Percentiles rank a stretch among this genome's conserved stretches.
phyloP scores from a whole-genome alignment of 2,888 invertebrate genomes.

The Hypomecis atomaria region DNA sequence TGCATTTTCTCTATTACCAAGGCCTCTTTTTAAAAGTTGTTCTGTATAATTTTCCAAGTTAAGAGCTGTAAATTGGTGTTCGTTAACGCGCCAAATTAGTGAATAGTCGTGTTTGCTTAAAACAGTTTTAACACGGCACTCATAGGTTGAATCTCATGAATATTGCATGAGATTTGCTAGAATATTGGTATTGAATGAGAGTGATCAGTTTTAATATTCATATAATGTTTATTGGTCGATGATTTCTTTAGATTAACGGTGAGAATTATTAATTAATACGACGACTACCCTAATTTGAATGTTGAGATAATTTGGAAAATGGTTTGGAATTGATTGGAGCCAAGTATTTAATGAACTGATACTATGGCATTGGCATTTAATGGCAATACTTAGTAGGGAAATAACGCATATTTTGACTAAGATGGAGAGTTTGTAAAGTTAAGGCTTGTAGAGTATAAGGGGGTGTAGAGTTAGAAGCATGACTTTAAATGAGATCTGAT shows the following conservation, averaged over 20 bases:
- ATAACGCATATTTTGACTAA: too few relatives aligned
- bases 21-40: conserved; percentile 54
- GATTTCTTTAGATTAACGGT: too few relatives aligned
- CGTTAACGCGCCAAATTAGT: conserved; percentile 38
- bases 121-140: conserved; percentile 23
- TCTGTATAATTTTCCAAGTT: conserved; percentile 58
- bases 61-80: conserved; percentile 54
- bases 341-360: too few relatives aligned
- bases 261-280: neutral
- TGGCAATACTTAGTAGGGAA: too few relatives aligned
- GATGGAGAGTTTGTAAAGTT: too few relatives aligned
- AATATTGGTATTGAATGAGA: conserved; percentile 5
- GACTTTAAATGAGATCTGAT: too few relatives aligned
- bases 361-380: too few relatives aligned
- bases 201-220: neutral
- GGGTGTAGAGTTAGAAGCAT: too few relatives aligned
- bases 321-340: too few relatives aligned
- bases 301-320: too few relatives aligned
- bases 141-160: conserved; percentile 28
- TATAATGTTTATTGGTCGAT: neutral
- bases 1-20: conserved; percentile 67
- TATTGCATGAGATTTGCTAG: conserved; percentile 17
- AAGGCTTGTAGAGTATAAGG: too few relatives aligned
- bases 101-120: conserved; percentile 15
- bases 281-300: too few relatives aligned